phyloP scores from a whole-genome alignment of 2,797 vertebrate species.

The Urophycis tenuis region DNA sequence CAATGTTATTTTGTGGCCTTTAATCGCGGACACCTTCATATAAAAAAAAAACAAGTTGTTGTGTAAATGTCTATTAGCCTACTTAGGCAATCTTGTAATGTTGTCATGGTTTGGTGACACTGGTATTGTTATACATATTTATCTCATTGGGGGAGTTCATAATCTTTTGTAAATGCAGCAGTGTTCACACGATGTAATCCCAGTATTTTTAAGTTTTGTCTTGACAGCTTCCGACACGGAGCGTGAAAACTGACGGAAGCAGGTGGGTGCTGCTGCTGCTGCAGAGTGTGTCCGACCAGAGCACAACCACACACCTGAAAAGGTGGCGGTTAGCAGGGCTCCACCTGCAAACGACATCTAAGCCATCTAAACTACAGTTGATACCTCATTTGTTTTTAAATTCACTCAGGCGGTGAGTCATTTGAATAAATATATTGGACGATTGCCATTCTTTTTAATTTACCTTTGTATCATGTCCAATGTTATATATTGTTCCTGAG shows the following conservation, averaged over 20 bases:
- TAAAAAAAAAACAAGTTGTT: neutral
- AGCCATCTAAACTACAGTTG: neutral
- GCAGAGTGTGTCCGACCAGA: neutral
- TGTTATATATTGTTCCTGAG: neutral
- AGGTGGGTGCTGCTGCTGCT: neutral
- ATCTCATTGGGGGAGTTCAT: neutral
- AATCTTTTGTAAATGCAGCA: neutral
- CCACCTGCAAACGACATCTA: neutral
- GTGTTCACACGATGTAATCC: neutral
- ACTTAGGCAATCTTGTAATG: neutral
- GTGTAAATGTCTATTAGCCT: neutral
- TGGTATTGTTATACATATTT: neutral
- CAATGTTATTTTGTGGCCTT: neutral
- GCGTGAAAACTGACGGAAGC: neutral
- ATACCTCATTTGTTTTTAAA: conserved; percentile 1
- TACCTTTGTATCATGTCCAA: neutral
- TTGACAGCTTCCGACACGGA: neutral
- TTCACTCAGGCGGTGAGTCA: neutral
- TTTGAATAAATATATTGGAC: neutral
- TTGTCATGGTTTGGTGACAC: neutral
- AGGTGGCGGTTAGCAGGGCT: neutral
- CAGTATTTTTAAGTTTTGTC: neutral
- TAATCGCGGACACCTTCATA: neutral
- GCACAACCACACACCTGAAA: neutral
- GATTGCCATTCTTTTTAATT: neutral